phyloP scores from a whole-genome alignment of 2,888 invertebrate species.

The Elaeidobius kamerunicus region DNA sequence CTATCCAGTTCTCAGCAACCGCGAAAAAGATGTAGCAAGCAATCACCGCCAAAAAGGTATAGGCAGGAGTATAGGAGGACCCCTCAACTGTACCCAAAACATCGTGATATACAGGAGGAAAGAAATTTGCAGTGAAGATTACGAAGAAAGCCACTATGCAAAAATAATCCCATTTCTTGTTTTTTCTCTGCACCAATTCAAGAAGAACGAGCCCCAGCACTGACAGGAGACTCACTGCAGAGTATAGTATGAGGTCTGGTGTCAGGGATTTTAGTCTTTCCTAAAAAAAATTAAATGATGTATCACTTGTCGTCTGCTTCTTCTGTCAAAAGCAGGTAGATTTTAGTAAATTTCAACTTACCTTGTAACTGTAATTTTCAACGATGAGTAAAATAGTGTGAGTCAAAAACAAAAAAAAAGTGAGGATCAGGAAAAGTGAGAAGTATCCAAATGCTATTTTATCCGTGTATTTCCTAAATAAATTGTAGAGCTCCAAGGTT shows the following conservation, averaged over 20 bases:
- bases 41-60: conserved; percentile 69
- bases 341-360: conserved; percentile 20
- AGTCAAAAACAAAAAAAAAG: conserved; percentile 60
- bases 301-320: too few relatives aligned
- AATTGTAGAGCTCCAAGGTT: conserved; percentile 68
- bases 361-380: conserved; percentile 23
- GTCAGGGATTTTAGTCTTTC: conserved; percentile 28
- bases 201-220: conserved; percentile 51
- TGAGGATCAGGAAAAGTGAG: conserved; percentile 69
- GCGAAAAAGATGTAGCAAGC: conserved; percentile 84
- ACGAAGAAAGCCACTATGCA: conserved; percentile 49
- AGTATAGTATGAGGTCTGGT: conserved; percentile 52
- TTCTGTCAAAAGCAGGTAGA: too few relatives aligned
- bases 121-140: conserved; percentile 58
- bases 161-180: conserved; percentile 34
- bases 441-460: conserved; percentile 76
- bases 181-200: conserved; percentile 44
- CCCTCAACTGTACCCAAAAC: conserved; percentile 47
- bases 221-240: conserved; percentile 48
- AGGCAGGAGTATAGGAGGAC: conserved; percentile 60
- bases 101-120: conserved; percentile 62
- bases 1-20: conserved; percentile 68
- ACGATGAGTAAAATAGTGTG: conserved; percentile 53
- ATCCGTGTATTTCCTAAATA: conserved; percentile 73
- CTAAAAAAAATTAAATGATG: conserved; percentile 21